Evolutionary conservation across 2,797 vertebrate species (phyloP).

Genomic region (Hemibagrus guttatus): DNA sequence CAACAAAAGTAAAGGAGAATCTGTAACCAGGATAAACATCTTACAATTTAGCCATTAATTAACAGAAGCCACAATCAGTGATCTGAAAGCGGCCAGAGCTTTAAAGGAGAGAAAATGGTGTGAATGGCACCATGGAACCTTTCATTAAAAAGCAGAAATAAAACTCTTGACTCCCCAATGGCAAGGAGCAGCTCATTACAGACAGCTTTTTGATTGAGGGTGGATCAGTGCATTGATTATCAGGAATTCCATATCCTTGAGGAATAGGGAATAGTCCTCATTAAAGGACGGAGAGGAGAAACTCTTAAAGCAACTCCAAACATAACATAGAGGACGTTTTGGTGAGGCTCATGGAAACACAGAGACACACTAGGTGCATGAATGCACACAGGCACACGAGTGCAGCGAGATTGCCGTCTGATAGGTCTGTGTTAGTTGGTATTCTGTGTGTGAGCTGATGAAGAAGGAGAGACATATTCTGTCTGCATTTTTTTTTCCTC

Average conservation of each 20-base stretch:
- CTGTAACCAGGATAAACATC: conserved; percentile 21
- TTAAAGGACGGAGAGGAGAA: conserved; percentile 30
- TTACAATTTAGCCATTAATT: conserved; percentile 36
- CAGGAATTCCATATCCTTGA: conserved; percentile 25
- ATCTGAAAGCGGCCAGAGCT: conserved; percentile 7
- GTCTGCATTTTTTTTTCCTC: conserved; percentile 58
- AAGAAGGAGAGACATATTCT: conserved; percentile 37
- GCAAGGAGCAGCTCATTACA: conserved; percentile 28
- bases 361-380: background rate
- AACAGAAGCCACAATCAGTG: conserved; percentile 17
- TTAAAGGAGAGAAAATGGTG: conserved; percentile 16
- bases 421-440: conserved; percentile 35
- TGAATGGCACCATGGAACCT: conserved; percentile 18
- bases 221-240: conserved; percentile 42
- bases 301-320: background rate
- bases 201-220: conserved; percentile 30
- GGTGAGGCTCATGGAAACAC: background rate
- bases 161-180: conserved; percentile 19
- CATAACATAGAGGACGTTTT: background rate
- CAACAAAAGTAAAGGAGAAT: background rate
- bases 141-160: conserved; percentile 35
- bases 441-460: conserved; percentile 40
- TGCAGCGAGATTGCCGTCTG: conserved; percentile 31
- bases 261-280: conserved; percentile 22
- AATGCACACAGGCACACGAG: conserved; percentile 5